These are phyloP conservation scores for Rhinatrema bivittatum DNA, from an alignment of 2,797 vertebrate genomes.

Conservation along the genomic window DNA sequence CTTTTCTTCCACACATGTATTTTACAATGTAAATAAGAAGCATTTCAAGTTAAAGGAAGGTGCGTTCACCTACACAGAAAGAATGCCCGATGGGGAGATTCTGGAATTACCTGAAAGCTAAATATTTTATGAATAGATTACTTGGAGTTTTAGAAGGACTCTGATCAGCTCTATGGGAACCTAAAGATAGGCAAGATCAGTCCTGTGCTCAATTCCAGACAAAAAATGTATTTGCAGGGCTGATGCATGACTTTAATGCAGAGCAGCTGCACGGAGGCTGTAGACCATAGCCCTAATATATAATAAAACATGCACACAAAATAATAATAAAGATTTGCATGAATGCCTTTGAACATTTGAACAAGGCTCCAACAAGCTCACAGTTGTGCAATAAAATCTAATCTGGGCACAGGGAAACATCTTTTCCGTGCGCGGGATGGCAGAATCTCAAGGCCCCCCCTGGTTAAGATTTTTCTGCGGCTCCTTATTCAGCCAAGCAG, in stretches of 20 bases:
- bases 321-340: constrained; percentile 11
- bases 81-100: neutral
- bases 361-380: constrained; percentile 11
- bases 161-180: neutral
- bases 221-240: constrained; percentile 12
- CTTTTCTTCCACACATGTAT: constrained; percentile 4
- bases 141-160: neutral
- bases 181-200: neutral
- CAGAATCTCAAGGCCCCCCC: constrained; percentile 42
- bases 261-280: constrained; percentile 1
- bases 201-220: neutral
- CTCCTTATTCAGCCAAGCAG: constrained; percentile 38
- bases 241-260: neutral
- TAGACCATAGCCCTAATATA: too few relatives aligned
- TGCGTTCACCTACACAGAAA: neutral
- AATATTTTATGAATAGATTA: neutral
- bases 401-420: constrained; percentile 38
- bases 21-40: constrained; percentile 11
- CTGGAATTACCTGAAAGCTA: neutral
- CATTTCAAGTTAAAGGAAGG: neutral
- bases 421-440: constrained; percentile 29
- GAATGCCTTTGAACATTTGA: constrained; percentile 18
- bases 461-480: constrained; percentile 44
- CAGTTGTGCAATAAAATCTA: constrained; percentile 37
- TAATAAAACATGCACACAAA: neutral